These are phyloP conservation scores for Clitarchus hookeri DNA, from an alignment of 2,888 invertebrate genomes.

Conservation along the genomic window DNA sequence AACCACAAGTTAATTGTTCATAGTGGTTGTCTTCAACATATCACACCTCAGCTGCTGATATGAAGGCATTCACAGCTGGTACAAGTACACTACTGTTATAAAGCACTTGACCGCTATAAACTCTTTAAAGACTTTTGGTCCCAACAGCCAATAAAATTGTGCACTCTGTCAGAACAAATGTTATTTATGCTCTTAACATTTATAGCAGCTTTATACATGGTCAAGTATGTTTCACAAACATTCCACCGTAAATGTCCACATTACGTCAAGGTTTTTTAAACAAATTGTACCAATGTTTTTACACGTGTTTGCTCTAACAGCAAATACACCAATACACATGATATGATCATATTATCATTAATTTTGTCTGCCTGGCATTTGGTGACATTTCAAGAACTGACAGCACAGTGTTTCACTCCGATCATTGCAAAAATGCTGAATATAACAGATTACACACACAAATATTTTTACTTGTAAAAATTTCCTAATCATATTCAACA, in stretches of 20 bases:
- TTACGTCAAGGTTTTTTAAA: too few relatives aligned
- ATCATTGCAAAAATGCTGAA: too few relatives aligned
- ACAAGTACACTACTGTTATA: background rate
- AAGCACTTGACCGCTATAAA: slow-evolving; percentile 1
- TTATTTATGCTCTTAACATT: background rate
- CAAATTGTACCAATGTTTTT: background rate
- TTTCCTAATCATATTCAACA: too few relatives aligned
- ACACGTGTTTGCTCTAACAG: background rate
- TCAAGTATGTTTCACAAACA: background rate
- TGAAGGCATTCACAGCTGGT: slow-evolving; percentile 2
- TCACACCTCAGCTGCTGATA: background rate
- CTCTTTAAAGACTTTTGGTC: slow-evolving; percentile 20
- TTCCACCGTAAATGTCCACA: background rate
- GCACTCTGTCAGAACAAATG: slow-evolving; percentile 16
- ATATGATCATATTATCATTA: background rate
- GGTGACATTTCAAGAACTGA: too few relatives aligned
- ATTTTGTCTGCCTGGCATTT: too few relatives aligned
- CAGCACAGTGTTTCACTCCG: too few relatives aligned
- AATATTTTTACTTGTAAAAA: too few relatives aligned
- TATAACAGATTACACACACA: too few relatives aligned
- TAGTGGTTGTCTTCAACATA: background rate
- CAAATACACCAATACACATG: background rate
- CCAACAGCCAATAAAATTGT: slow-evolving; percentile 23
- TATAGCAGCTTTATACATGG: background rate
- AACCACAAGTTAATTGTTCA: background rate